These are phyloP conservation scores for Meliscaeva auricollis DNA, from an alignment of 2,888 invertebrate species.

Conservation along the genomic window DNA sequence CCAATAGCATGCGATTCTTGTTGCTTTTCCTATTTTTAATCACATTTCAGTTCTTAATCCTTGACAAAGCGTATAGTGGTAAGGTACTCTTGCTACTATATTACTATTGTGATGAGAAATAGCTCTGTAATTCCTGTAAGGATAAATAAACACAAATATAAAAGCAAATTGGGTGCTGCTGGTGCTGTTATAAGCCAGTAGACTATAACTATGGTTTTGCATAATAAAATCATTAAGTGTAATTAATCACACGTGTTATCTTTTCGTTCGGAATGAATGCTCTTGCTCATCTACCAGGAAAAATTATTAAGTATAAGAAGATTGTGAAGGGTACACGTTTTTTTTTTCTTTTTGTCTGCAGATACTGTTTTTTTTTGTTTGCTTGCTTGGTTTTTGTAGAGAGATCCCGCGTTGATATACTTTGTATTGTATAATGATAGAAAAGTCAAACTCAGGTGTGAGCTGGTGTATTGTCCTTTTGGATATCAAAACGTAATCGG, in stretches of 20 bases:
- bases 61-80: conserved; percentile 48
- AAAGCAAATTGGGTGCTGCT: conserved; percentile 73
- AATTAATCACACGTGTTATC: conserved; percentile 75
- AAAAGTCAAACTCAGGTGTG: conserved; percentile 33
- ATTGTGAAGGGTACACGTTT: conserved; percentile 22
- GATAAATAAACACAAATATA: conserved; percentile 73
- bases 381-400: not conserved
- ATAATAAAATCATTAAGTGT: conserved; percentile 75
- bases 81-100: not conserved
- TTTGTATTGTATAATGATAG: conserved; percentile 1
- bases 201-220: conserved; percentile 66
- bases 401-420: not conserved
- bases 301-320: conserved; percentile 23
- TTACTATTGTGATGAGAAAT: conserved; percentile 64
- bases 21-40: conserved; percentile 62
- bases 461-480: conserved; percentile 13
- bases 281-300: conserved; percentile 58
- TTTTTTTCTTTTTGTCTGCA: not conserved
- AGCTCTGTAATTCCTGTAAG: conserved; percentile 58
- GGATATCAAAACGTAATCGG: not conserved
- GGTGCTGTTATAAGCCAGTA: conserved; percentile 1
- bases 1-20: conserved; percentile 29
- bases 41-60: conserved; percentile 73
- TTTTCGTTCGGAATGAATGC: conserved; percentile 64
- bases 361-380: not conserved